phyloP scores from a whole-genome alignment of 2,113 vertebrate species.

The Lepidothrix coronata region DNA sequence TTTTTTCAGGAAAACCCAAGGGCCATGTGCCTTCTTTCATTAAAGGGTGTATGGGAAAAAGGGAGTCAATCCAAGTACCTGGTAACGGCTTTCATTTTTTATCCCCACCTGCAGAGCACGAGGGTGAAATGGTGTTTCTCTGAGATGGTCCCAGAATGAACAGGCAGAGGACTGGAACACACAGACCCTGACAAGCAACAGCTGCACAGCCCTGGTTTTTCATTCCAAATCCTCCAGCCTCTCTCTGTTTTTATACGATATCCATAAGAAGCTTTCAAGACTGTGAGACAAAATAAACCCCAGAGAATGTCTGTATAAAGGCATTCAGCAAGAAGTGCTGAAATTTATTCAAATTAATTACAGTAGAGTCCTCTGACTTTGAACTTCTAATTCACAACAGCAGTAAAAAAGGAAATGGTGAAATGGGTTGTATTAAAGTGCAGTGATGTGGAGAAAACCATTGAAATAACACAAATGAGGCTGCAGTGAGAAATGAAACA shows the following conservation, averaged over 20 bases:
- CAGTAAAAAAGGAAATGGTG: slow-evolving; percentile 56
- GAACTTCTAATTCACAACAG: slow-evolving; percentile 66
- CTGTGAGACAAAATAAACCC: not conserved
- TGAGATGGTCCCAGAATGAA: not conserved
- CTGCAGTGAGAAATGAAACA: not conserved
- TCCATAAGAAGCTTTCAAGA: not conserved
- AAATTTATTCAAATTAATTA: slow-evolving; percentile 71
- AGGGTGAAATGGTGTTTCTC: not conserved
- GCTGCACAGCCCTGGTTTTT: not conserved
- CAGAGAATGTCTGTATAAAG: not conserved
- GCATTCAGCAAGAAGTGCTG: slow-evolving; percentile 37
- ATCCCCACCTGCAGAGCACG: not conserved
- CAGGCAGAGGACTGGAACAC: not conserved
- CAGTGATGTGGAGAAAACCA: slow-evolving; percentile 44
- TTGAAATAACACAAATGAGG: not conserved
- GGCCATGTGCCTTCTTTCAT: not conserved
- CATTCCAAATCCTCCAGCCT: not conserved
- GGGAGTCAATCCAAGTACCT: not conserved
- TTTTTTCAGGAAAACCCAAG: not conserved
- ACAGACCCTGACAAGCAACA: not conserved
- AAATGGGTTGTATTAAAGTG: slow-evolving; percentile 74
- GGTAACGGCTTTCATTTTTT: not conserved
- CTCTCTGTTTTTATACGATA: not conserved
- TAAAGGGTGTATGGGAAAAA: not conserved
- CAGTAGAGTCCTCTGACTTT: slow-evolving; percentile 59